Percentiles rank a stretch among this genome's conserved stretches.
Evolutionary conservation across 2,888 invertebrate species (phyloP).

Genomic region (Drosophila kuntzei): DNA sequence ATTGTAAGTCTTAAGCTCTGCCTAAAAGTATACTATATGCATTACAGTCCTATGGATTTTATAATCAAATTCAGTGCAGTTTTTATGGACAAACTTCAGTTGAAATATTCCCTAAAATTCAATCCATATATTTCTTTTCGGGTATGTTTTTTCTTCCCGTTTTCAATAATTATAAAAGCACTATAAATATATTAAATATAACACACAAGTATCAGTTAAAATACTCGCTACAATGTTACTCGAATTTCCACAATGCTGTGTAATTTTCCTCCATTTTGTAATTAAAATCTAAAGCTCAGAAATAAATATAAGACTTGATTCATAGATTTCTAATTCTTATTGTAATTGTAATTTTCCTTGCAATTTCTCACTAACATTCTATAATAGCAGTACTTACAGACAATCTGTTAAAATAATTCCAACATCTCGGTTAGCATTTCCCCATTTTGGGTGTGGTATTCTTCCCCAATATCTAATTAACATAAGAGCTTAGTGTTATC

Average conservation of each 20-base stretch:
- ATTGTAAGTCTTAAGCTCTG: neutral
- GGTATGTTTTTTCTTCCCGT: too few species aligned
- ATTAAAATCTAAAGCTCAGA: too few species aligned
- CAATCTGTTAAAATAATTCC: neutral
- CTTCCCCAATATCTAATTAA: constrained; percentile 26
- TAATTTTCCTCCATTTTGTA: neutral
- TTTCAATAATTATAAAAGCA: too few species aligned
- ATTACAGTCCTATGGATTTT: too few species aligned
- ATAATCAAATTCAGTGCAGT: neutral
- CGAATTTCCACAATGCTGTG: neutral
- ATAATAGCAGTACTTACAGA: neutral
- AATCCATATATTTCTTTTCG: too few species aligned
- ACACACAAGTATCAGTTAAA: too few species aligned
- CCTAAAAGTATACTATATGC: neutral
- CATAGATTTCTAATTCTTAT: too few species aligned
- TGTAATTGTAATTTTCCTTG: too few species aligned
- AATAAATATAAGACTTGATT: too few species aligned
- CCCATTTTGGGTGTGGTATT: neutral
- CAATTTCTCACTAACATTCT: constrained; percentile 16
- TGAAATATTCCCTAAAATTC: neutral
- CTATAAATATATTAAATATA: too few species aligned
- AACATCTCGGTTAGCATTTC: neutral
- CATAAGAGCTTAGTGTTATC: neutral
- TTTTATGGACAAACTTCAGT: neutral
- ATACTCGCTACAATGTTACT: neutral